These are phyloP conservation scores for Syritta pipiens DNA, from an alignment of 2,888 invertebrate genomes.

Conservation along the genomic window DNA sequence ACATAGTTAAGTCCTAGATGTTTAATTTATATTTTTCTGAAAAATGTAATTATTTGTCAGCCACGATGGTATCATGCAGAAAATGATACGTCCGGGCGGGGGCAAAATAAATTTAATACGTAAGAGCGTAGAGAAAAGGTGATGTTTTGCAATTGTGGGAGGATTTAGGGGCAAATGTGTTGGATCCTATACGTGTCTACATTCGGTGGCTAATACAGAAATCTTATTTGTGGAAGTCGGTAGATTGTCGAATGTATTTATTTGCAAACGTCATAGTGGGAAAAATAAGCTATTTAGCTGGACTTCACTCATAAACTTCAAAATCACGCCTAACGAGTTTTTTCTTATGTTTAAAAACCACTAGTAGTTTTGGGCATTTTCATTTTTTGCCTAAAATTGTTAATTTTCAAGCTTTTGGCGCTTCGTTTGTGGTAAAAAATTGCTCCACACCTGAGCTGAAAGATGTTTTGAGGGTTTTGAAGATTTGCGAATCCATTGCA, in stretches of 20 bases:
- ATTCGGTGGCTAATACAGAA: background rate
- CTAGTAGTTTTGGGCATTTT: too few relatives aligned
- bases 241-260: too few relatives aligned
- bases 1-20: constrained; percentile 24
- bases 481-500: too few relatives aligned
- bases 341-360: too few relatives aligned
- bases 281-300: too few relatives aligned
- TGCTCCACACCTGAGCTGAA: too few relatives aligned
- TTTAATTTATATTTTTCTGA: constrained; percentile 35
- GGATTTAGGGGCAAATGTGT: background rate
- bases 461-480: too few relatives aligned
- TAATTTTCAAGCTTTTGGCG: background rate
- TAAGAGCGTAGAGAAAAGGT: constrained; percentile 9
- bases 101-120: constrained; percentile 1
- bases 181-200: background rate
- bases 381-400: background rate
- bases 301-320: too few relatives aligned
- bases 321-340: too few relatives aligned
- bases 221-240: too few relatives aligned
- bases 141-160: background rate
- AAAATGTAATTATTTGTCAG: background rate
- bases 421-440: background rate
- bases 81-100: background rate
- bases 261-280: too few relatives aligned
- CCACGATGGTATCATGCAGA: background rate